Base-by-base conservation (phyloP, 2,888 invertebrate species). In the Cinara cedri region DNA sequence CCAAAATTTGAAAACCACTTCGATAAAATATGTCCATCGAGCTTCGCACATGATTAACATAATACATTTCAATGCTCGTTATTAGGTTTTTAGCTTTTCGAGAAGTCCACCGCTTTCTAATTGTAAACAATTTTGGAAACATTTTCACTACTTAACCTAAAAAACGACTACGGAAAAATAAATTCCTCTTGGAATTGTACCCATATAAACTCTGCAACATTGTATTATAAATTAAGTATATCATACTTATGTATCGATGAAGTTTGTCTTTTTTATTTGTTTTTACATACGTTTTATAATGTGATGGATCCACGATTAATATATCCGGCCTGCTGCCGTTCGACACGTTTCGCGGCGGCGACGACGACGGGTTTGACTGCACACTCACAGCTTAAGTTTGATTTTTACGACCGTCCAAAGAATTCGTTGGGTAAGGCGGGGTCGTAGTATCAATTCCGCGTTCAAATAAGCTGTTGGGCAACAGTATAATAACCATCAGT, bases 391-490 rank as follows among this genome's bases (percentile, higher is more conserved):
- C 34, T 4, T 34, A 34, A 34, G 6, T 34, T 34, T 34, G 74
- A 54, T 65, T 75, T 4, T 54, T 75, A 65, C 42, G 74, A 75
- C 54, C 54, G 44, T n/a, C 51, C 54, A 54, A 54, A 44, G 63
- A 54, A n/a, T 74, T 54, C 21, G 63, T 62, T 51, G 16, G 63
- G 16, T 62, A 42, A 57, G 21, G 13, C 19, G 60, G 13, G 21
- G 34, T 34, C 34, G 34, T 34, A 6, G 62, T n/a, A 65, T 65
- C 74, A 13, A n/a, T n/a, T 75, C 65, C 63, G 54, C 54, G 44
- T 75, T 75, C 65, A 63, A 75, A 54, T 24, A n/a, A 75, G 54
- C 74, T 75, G 74, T 75, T 65, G 65, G 44, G 44, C 54, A 75
- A 75, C 74, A 75, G 49, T 54, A 49, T n/a, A 3, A 44, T 51